Evolutionary conservation across 1,140 invertebrate genomes (phyloP).

Genomic region (Cotesia typhae): DNA sequence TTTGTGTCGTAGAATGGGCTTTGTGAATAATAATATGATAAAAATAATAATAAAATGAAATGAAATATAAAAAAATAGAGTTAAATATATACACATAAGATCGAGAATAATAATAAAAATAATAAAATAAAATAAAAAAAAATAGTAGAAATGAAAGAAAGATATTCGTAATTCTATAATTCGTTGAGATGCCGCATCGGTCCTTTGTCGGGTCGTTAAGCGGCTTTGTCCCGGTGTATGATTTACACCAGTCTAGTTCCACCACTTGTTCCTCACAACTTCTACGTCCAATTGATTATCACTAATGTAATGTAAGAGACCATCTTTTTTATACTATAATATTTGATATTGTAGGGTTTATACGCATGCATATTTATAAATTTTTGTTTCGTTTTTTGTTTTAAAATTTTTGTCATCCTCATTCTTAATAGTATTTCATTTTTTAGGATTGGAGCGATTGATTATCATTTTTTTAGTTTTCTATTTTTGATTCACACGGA

Average conservation of each 20-base stretch:
- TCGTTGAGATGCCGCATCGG: slow-evolving; percentile 53
- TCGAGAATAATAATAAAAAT: slow-evolving; percentile 7
- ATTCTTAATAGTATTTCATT: too few relatives aligned
- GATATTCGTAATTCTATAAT: slow-evolving; percentile 62
- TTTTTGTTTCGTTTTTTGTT: not conserved
- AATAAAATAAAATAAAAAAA: slow-evolving; percentile 32
- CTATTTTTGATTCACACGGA: too few relatives aligned
- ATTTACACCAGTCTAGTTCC: slow-evolving; percentile 60
- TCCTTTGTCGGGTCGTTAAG: slow-evolving; percentile 65
- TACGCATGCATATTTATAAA: not conserved
- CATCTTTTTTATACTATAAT: not conserved
- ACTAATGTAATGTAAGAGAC: slow-evolving; percentile 23
- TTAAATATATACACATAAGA: slow-evolving; percentile 17
- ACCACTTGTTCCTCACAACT: slow-evolving; percentile 44
- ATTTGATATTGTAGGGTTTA: not conserved
- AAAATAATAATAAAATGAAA: slow-evolving; percentile 22
- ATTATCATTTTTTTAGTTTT: too few relatives aligned
- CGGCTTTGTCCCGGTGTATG: slow-evolving; percentile 60
- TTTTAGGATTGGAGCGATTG: too few relatives aligned
- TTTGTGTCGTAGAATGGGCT: slow-evolving; percentile 17
- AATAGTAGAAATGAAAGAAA: slow-evolving; percentile 37
- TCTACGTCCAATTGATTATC: slow-evolving; percentile 60
- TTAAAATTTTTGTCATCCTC: too few relatives aligned
- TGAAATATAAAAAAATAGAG: slow-evolving; percentile 24
- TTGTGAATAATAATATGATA: slow-evolving; percentile 28